These are phyloP conservation scores for Catharus bicknelli DNA, from an alignment of 2,113 vertebrate species.

Conservation along the genomic window DNA sequence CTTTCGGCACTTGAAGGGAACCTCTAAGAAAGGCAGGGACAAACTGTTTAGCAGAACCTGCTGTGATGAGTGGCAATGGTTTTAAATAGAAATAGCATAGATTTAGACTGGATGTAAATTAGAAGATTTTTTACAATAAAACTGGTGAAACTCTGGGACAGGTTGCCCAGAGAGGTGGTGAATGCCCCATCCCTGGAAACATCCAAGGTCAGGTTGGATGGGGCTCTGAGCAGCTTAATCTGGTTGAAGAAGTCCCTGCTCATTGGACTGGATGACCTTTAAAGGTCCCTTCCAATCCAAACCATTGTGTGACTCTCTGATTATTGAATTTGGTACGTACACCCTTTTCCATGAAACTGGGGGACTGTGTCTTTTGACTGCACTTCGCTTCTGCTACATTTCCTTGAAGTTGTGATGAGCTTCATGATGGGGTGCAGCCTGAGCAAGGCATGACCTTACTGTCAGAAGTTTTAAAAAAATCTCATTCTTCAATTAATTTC, in stretches of 20 bases:
- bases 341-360: background rate
- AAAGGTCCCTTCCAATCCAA: background rate
- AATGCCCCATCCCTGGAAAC: background rate
- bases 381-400: rapidly evolving
- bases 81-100: background rate
- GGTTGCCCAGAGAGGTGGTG: background rate
- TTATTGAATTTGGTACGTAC: background rate
- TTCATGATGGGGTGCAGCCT: background rate
- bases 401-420: background rate
- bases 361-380: background rate
- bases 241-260: background rate
- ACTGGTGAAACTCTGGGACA: background rate
- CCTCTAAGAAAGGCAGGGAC: too few species aligned
- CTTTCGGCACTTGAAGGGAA: background rate
- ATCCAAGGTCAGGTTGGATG: too few species aligned
- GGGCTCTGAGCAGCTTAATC: background rate
- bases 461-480: background rate
- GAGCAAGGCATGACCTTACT: background rate
- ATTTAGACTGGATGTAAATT: background rate
- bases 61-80: background rate
- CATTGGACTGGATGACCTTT: background rate
- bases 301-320: background rate
- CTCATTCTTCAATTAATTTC: background rate
- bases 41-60: background rate
- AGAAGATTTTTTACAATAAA: background rate